Conservation (phyloP, 2,888 invertebrate species). For the Eretmocerus hayati region DNA sequence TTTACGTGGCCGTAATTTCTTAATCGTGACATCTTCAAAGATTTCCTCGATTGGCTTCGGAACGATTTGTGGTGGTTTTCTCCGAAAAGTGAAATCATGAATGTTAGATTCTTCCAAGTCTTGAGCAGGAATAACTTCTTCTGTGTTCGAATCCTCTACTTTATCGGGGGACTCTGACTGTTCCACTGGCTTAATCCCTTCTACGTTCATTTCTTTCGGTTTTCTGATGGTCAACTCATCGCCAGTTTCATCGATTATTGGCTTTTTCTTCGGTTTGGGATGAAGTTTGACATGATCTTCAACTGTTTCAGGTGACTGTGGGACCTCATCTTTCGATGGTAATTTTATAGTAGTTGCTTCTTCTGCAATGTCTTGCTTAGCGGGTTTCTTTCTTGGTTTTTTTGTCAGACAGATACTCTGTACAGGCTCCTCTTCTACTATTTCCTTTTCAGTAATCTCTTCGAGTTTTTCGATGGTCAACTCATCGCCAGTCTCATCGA, state of each 20-base stretch:
- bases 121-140: conserved; percentile 11
- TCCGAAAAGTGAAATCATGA: conserved; percentile 52
- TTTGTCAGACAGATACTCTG: conserved; percentile 30
- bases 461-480: conserved; percentile 35
- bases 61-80: conserved; percentile 41
- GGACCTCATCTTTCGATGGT: conserved; percentile 39
- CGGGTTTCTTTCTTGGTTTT: conserved; percentile 29
- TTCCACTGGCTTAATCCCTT: background rate
- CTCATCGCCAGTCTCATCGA: conserved; percentile 35
- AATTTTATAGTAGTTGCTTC: conserved; percentile 38
- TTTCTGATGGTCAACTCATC: conserved; percentile 44
- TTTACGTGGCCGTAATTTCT: conserved; percentile 62
- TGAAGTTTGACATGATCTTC: conserved; percentile 30
- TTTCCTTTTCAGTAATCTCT: conserved; percentile 34
- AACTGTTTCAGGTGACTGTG: conserved; percentile 43
- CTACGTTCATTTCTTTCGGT: background rate
- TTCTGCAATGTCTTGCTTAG: conserved; percentile 31
- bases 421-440: conserved; percentile 30
- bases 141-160: background rate
- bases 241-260: conserved; percentile 40
- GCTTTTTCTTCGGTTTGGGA: conserved; percentile 27
- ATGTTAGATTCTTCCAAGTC: conserved; percentile 33
- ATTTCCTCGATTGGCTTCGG: conserved; percentile 54
- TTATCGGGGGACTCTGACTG: background rate
- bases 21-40: conserved; percentile 64